Percentiles rank a stretch among this genome's conserved stretches.
Evolutionary conservation across 2,888 invertebrate species (phyloP).

Genomic region (Schizaphis graminum): DNA sequence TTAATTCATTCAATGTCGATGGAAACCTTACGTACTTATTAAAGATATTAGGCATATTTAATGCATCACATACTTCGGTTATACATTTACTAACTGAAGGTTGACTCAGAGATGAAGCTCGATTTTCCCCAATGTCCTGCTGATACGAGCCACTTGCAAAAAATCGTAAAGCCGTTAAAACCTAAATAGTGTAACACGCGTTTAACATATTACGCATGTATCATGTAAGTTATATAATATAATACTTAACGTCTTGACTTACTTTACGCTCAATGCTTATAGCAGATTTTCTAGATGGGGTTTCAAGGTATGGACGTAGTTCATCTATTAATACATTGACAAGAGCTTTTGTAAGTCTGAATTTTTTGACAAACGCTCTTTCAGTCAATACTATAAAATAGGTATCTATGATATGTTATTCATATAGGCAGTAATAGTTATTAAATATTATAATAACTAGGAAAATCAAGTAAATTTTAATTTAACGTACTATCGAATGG

Average conservation of each 20-base stretch:
- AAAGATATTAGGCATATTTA: conserved; percentile 18
- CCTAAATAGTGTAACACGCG: not conserved
- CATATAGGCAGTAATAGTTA: not conserved
- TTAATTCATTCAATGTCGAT: not conserved
- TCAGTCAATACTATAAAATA: not conserved
- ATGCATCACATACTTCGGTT: not conserved
- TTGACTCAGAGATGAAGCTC: not conserved
- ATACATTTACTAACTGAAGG: not conserved
- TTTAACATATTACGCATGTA: no score
- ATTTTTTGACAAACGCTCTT: not conserved
- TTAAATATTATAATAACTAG: not conserved
- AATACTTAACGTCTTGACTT: not conserved
- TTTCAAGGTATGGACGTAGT: not conserved
- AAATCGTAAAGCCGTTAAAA: conserved; percentile 19
- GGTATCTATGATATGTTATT: not conserved
- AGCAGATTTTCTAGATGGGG: not conserved
- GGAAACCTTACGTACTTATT: not conserved
- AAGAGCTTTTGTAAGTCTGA: no score
- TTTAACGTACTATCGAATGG: not conserved
- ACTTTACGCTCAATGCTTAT: not conserved
- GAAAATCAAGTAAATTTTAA: not conserved
- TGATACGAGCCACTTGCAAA: not conserved
- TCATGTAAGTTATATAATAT: no score
- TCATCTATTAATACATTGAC: not conserved
- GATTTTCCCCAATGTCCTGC: not conserved